Evolutionary conservation across 35 echinoderm and acorn worm genomes (phyloP).

Genomic region (Heliocidaris tuberculata): DNA sequence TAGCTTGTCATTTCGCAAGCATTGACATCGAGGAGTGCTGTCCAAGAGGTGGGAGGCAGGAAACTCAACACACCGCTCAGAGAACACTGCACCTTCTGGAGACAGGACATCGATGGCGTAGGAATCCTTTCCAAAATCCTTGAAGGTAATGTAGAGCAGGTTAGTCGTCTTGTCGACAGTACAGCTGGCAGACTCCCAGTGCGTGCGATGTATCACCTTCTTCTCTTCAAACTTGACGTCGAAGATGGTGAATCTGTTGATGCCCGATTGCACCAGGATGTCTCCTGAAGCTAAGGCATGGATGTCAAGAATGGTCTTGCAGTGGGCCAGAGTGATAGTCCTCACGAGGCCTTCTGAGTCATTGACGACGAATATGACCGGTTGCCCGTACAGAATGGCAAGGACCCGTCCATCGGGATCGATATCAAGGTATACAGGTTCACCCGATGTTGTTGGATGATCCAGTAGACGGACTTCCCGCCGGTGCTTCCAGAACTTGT

Average conservation of each 20-base stretch:
- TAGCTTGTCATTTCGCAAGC: background rate
- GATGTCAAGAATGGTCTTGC: constrained; percentile 19
- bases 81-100: constrained; percentile 33
- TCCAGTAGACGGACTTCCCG: background rate
- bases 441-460: background rate
- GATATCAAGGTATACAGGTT: constrained; percentile 24
- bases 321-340: background rate
- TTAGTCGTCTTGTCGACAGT: constrained; percentile 3
- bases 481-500: background rate
- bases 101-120: background rate
- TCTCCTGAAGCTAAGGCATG: background rate
- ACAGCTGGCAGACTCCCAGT: constrained; percentile 27
- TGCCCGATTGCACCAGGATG: background rate
- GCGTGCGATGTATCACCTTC: constrained; percentile 18
- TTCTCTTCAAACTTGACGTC: background rate
- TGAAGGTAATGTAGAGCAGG: constrained; percentile 26
- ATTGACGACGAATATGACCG: background rate
- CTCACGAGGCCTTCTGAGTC: background rate
- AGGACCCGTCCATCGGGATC: background rate
- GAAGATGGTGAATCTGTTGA: constrained; percentile 16
- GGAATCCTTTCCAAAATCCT: background rate
- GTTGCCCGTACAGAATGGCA: background rate
- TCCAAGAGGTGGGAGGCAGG: background rate
- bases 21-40: background rate
- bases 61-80: background rate